Percentiles rank a stretch among this genome's conserved stretches.
phyloP scores from a whole-genome alignment of 2,113 vertebrate genomes.

The Channa argus region DNA sequence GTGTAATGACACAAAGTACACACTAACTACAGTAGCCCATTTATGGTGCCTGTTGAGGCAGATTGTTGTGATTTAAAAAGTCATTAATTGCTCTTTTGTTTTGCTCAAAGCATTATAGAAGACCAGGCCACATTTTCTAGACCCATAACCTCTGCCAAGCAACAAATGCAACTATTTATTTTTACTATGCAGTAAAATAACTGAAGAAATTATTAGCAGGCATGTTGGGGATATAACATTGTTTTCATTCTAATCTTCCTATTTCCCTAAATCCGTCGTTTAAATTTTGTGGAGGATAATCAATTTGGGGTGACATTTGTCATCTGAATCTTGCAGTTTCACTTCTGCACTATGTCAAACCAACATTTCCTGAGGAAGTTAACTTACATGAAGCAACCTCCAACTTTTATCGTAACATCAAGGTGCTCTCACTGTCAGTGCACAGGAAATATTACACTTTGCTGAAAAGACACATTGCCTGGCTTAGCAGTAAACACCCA shows the following conservation, averaged over 20 bases:
- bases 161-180: no score
- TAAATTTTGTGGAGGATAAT: not conserved
- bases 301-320: not conserved
- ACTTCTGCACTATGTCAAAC: conserved; percentile 49
- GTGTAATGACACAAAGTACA: no score
- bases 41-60: no score
- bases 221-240: no score
- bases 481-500: not conserved
- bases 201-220: no score
- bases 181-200: no score
- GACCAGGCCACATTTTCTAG: no score
- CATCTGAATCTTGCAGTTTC: conserved; percentile 50
- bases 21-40: no score
- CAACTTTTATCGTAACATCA: not conserved
- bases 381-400: conserved; percentile 7
- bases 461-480: not conserved
- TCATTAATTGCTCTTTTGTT: no score
- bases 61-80: no score
- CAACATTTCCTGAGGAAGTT: conserved; percentile 68
- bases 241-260: not conserved
- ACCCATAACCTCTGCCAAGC: no score
- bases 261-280: not conserved
- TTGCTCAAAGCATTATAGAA: no score
- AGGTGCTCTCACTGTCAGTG: not conserved
- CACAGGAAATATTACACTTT: conserved; percentile 11